phyloP scores from a whole-genome alignment of 53 echinoderm and acorn worm genomes.

The Echinarachnius parma region DNA sequence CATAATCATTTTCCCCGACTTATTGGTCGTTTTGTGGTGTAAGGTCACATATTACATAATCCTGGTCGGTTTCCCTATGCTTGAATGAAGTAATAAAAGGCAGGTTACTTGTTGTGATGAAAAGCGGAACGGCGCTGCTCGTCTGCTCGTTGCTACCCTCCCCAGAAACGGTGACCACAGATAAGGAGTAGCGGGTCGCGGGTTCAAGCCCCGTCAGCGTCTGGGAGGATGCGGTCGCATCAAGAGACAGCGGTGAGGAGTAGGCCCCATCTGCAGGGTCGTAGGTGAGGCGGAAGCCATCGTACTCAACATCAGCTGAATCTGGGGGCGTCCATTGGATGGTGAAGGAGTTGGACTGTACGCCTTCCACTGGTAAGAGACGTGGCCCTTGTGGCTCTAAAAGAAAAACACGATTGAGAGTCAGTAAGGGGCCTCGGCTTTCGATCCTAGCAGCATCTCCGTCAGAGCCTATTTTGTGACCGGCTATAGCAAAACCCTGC shows the following conservation, averaged over 20 bases:
- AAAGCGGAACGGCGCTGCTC: not conserved
- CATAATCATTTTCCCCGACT: too few species aligned
- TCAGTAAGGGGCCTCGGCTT: too few species aligned
- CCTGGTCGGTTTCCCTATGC: too few species aligned
- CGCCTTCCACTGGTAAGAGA: not conserved
- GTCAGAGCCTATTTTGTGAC: too few species aligned
- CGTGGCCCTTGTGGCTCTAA: conserved; percentile 3
- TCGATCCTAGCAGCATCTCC: too few species aligned
- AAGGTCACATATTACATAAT: too few species aligned
- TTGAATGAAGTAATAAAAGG: too few species aligned
- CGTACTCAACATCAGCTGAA: conserved; percentile 6
- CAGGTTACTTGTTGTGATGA: conserved; percentile 24
- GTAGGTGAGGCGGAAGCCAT: conserved; percentile 40
- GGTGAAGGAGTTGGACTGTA: conserved; percentile 13
- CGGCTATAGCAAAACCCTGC: too few species aligned
- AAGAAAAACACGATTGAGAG: too few species aligned
- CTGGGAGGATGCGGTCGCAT: conserved; percentile 1
- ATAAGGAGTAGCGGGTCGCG: conserved; percentile 42
- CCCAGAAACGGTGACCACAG: conserved; percentile 46
- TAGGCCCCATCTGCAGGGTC: conserved; percentile 49
- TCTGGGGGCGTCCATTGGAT: conserved; percentile 10
- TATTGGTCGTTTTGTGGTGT: too few species aligned
- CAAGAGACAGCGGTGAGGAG: not conserved
- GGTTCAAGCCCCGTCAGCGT: conserved; percentile 46
- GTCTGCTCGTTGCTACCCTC: conserved; percentile 30